Evolutionary conservation across 1,140 invertebrate species (phyloP).

Genomic region (Harlomillsia oculata): DNA sequence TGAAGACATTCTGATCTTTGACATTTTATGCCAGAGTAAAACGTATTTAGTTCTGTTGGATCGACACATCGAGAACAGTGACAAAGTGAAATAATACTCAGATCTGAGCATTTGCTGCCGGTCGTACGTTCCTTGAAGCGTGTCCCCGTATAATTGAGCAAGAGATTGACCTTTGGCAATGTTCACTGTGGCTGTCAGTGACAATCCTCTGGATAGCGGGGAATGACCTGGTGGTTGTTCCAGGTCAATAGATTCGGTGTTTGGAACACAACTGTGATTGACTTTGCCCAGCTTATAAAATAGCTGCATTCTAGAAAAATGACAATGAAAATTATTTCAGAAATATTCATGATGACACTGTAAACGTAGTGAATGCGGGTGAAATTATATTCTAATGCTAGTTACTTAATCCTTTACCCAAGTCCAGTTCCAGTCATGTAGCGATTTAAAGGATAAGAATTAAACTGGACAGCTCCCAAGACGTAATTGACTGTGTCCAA

Average conservation of each 20-base stretch:
- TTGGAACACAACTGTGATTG: slow-evolving; percentile 3
- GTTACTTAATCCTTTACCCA: no score
- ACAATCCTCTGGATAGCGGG: slow-evolving; percentile 1
- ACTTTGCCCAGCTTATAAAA: slow-evolving; percentile 3
- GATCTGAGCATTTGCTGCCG: slow-evolving; percentile 36
- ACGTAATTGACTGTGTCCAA: slow-evolving; percentile 4
- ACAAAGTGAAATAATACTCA: slow-evolving; percentile 39
- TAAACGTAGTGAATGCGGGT: background rate
- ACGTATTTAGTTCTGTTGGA: slow-evolving; percentile 35
- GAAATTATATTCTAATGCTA: background rate
- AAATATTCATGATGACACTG: no score
- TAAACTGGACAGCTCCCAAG: slow-evolving; percentile 11
- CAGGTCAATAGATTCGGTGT: background rate
- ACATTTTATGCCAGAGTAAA: slow-evolving; percentile 30
- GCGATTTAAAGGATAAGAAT: background rate
- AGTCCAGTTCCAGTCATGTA: slow-evolving; percentile 2
- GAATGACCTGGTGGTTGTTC: background rate
- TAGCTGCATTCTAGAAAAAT: background rate
- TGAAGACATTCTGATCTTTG: slow-evolving; percentile 1
- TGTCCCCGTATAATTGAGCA: slow-evolving; percentile 9
- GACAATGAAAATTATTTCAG: background rate
- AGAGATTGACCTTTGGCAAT: slow-evolving; percentile 5
- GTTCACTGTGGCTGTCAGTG: background rate
- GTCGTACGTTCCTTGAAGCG: slow-evolving; percentile 33
- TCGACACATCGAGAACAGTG: slow-evolving; percentile 37